phyloP scores from a whole-genome alignment of 2,888 invertebrate species.

The Cosmorhoe ocellata region DNA sequence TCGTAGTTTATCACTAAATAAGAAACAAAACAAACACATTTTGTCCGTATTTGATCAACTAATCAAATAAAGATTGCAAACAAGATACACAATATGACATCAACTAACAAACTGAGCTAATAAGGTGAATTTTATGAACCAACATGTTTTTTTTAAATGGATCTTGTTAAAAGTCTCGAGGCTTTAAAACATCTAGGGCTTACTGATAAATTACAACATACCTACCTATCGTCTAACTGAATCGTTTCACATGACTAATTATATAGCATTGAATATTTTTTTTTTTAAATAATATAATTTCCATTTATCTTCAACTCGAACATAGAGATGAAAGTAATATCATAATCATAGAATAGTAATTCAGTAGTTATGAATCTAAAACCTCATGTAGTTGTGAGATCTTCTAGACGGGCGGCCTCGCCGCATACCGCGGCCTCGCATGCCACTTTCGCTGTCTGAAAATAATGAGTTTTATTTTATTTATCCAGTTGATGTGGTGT shows the following conservation, averaged over 20 bases:
- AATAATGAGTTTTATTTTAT: constrained; percentile 20
- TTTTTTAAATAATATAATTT: background rate
- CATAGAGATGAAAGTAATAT: constrained; percentile 20
- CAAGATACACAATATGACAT: constrained; percentile 17
- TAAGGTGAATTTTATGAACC: background rate
- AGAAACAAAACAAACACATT: background rate
- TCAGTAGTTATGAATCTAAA: constrained; percentile 41
- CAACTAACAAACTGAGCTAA: background rate
- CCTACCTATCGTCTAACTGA: too few species aligned
- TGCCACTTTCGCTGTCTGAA: constrained; percentile 72
- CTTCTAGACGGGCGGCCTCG: constrained; percentile 67
- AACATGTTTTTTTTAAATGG: too few species aligned
- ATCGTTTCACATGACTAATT: too few species aligned
- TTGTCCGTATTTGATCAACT: constrained; percentile 14
- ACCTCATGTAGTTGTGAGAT: constrained; percentile 66
- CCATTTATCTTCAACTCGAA: background rate
- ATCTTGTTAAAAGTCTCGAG: too few species aligned
- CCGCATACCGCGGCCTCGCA: constrained; percentile 70
- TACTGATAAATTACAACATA: background rate
- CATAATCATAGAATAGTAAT: constrained; percentile 19
- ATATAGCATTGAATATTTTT: too few species aligned
- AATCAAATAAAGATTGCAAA: constrained; percentile 9
- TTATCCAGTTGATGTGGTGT: background rate
- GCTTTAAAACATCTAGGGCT: too few species aligned
- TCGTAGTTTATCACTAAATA: too few species aligned